Evolutionary conservation across 2,888 invertebrate species (phyloP).

Genomic region (Polylopha cassiicola): DNA sequence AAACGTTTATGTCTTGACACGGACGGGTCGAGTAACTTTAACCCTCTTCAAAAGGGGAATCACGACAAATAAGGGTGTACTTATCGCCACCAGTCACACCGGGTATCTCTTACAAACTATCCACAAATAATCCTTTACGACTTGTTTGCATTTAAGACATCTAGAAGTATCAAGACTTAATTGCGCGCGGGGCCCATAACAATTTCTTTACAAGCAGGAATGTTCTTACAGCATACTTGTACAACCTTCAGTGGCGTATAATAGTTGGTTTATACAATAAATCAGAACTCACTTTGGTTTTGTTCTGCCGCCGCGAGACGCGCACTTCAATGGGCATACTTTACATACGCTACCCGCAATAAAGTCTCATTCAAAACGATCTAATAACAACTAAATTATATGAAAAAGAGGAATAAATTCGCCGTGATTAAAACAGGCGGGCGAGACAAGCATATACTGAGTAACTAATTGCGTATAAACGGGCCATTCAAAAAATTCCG

Average conservation of each 20-base stretch:
- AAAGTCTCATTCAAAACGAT: slow-evolving; percentile 41
- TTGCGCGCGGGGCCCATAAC: too few relatives aligned
- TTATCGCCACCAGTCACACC: too few relatives aligned
- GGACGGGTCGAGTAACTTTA: slow-evolving; percentile 4
- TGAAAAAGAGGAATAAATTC: slow-evolving; percentile 39
- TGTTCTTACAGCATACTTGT: too few relatives aligned
- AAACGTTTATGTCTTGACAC: slow-evolving; percentile 7
- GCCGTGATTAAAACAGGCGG: slow-evolving; percentile 43
- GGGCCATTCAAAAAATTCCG: slow-evolving; percentile 57
- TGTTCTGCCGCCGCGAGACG: slow-evolving; percentile 20
- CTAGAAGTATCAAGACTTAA: too few relatives aligned
- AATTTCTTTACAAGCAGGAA: too few relatives aligned
- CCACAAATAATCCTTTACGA: too few relatives aligned
- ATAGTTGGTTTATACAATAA: too few relatives aligned
- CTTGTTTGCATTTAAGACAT: too few relatives aligned
- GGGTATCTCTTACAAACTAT: too few relatives aligned
- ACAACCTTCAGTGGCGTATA: too few relatives aligned
- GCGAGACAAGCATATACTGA: slow-evolving; percentile 57
- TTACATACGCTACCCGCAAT: slow-evolving; percentile 31
- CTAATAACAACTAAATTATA: slow-evolving; percentile 44
- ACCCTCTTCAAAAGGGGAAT: slow-evolving; percentile 6
- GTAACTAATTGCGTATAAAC: slow-evolving; percentile 62
- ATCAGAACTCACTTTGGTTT: too few relatives aligned
- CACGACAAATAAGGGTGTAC: too few relatives aligned
- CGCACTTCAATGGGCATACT: slow-evolving; percentile 30